Evolutionary conservation across 1,140 invertebrate species (phyloP).

Genomic region (Hyles euphorbiae): DNA sequence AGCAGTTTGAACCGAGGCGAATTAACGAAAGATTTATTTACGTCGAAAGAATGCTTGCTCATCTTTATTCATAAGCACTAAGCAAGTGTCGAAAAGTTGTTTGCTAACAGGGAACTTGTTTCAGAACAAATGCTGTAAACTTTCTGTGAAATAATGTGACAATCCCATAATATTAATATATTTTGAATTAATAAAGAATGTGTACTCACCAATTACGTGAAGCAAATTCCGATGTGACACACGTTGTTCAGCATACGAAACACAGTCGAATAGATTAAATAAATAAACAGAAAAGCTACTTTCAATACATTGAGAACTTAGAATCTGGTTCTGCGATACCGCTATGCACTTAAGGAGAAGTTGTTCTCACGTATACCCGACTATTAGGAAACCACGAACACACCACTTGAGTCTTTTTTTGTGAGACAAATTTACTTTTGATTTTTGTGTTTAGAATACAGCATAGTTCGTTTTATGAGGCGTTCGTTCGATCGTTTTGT

Average conservation of each 20-base stretch:
- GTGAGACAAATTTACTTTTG: conserved; percentile 3
- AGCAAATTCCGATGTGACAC: conserved; percentile 1
- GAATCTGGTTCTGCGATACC: conserved; percentile 42
- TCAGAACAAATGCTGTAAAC: too few species aligned
- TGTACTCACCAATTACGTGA: conserved; percentile 9
- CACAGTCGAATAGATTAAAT: conserved; percentile 22
- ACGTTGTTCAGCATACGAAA: conserved; percentile 9
- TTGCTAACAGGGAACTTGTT: too few species aligned
- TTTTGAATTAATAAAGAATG: not conserved
- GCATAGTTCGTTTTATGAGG: conserved; percentile 22
- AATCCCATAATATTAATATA: too few species aligned
- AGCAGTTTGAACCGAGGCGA: too few species aligned
- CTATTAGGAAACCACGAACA: conserved; percentile 14
- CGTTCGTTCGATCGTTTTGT: conserved; percentile 40
- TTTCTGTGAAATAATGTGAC: too few species aligned
- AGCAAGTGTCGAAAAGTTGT: too few species aligned
- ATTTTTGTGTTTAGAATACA: conserved; percentile 18
- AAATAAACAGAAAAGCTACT: conserved; percentile 29
- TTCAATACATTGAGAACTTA: conserved; percentile 26
- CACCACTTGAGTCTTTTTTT: conserved; percentile 7
- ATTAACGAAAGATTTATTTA: too few species aligned
- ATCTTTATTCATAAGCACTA: too few species aligned
- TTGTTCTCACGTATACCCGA: conserved; percentile 21
- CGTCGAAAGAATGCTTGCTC: too few species aligned
- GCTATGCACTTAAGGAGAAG: conserved; percentile 32